Conservation (phyloP, 2,113 vertebrate species). For the Aythya baeri region DNA sequence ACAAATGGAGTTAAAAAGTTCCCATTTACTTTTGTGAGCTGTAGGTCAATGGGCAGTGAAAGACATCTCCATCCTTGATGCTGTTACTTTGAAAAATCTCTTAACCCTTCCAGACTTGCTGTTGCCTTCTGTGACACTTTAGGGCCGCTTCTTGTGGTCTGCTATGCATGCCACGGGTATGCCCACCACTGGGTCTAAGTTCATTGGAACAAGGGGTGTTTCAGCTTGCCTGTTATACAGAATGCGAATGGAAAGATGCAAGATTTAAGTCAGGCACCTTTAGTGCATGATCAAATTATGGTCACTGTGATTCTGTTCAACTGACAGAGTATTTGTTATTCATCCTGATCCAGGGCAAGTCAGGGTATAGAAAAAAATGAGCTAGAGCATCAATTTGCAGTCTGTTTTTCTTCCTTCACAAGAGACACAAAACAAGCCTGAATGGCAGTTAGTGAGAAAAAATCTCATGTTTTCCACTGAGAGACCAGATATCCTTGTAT, state of each 20-base stretch:
- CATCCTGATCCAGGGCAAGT: conserved; percentile 3
- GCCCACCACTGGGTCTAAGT: too few relatives aligned
- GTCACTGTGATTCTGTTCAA: neutral
- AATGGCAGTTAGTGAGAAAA: neutral
- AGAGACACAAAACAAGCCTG: neutral
- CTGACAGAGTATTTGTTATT: conserved; percentile 13
- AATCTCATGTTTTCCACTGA: conserved; percentile 6
- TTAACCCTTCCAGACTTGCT: neutral
- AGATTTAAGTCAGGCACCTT: neutral
- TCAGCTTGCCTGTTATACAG: neutral
- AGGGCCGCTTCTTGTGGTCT: neutral
- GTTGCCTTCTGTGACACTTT: neutral
- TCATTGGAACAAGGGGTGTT: neutral
- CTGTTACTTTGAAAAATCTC: neutral
- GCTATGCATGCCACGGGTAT: neutral
- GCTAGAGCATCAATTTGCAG: neutral
- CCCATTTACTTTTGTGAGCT: neutral
- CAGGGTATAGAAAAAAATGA: neutral
- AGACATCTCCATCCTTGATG: neutral
- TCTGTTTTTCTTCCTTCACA: neutral
- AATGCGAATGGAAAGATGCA: neutral
- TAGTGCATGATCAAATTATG: neutral
- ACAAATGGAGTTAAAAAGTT: neutral
- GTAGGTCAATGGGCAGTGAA: neutral
- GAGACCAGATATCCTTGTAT: neutral